phyloP scores from a whole-genome alignment of 1,140 invertebrate species.

The Muscidifurax raptorellus region DNA sequence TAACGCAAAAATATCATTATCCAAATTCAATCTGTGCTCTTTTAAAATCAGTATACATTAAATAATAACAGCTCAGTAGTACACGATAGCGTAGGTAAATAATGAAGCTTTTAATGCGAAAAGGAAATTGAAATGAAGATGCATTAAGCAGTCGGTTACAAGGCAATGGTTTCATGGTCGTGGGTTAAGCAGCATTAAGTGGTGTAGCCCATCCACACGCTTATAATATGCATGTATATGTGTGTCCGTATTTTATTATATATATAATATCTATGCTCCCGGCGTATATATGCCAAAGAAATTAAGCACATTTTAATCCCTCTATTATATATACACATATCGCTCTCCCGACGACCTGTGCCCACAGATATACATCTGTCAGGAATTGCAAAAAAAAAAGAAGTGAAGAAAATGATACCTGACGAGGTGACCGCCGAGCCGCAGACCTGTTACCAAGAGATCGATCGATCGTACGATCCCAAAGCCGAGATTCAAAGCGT shows the following conservation, averaged over 20 bases:
- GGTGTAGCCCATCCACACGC: neutral
- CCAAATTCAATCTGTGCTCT: neutral
- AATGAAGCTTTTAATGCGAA: constrained; percentile 31
- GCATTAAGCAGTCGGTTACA: constrained; percentile 32
- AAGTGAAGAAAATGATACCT: constrained; percentile 28
- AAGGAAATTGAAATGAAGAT: constrained; percentile 47
- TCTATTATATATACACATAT: neutral
- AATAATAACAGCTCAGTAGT: neutral
- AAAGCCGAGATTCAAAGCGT: neutral
- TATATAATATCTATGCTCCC: neutral
- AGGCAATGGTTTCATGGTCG: constrained; percentile 45
- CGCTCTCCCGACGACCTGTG: no score
- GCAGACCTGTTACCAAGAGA: neutral
- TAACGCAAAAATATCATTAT: no score
- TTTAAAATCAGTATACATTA: neutral
- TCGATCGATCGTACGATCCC: neutral
- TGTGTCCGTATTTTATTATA: neutral
- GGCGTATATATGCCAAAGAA: neutral
- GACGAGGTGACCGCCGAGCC: neutral
- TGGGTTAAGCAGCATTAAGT: constrained; percentile 37
- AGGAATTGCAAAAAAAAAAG: neutral
- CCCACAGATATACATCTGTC: neutral
- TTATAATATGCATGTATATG: neutral
- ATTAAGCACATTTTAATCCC: neutral
- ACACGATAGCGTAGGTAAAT: constrained; percentile 7